phyloP scores from a whole-genome alignment of 2,113 vertebrate species.

The Cervus canadensis region DNA sequence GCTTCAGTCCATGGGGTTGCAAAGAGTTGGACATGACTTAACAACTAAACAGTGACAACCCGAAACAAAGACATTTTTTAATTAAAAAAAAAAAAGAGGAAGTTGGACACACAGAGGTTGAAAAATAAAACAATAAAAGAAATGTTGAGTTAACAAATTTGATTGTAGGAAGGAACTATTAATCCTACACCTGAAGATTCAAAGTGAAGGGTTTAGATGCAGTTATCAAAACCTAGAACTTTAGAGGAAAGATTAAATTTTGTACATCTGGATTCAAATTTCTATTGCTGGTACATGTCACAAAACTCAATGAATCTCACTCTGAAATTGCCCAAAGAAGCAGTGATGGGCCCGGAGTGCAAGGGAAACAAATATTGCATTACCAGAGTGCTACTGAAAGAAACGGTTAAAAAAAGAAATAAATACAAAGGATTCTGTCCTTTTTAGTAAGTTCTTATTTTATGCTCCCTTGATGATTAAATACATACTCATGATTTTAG shows the following conservation, averaged over 20 bases:
- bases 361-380: background rate
- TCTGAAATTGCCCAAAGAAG: background rate
- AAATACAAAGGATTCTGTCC: background rate
- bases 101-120: background rate
- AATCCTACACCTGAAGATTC: background rate
- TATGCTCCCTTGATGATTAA: background rate
- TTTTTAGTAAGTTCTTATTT: background rate
- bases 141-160: background rate
- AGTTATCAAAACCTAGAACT: background rate
- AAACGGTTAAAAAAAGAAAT: background rate
- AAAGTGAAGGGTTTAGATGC: background rate
- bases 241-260: background rate
- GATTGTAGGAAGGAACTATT: background rate
- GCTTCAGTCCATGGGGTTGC: background rate
- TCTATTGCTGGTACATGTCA: background rate
- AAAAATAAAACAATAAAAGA: background rate
- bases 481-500: background rate
- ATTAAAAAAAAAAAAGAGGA: background rate
- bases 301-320: background rate
- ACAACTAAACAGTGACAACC: background rate
- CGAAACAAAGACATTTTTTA: background rate
- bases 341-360: accelerated
- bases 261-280: background rate
- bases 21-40: background rate
- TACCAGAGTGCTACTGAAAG: background rate